Percentiles rank a stretch among this genome's conserved stretches.
phyloP scores from a whole-genome alignment of 2,888 invertebrate species.

The Scaptomyza parva region DNA sequence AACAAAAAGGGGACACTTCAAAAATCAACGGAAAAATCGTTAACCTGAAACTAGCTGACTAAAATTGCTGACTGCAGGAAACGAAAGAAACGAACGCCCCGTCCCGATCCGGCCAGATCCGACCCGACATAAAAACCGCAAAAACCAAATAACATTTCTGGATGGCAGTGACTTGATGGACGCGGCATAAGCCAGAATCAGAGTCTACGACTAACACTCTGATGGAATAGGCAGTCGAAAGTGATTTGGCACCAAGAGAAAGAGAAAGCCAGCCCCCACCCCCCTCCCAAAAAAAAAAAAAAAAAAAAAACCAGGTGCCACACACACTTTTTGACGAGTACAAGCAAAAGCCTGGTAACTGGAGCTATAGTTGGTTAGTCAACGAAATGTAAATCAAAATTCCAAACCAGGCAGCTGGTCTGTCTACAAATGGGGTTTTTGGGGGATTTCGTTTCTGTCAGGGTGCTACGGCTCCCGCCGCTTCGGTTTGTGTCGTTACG shows the following conservation, averaged over 20 bases:
- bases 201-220: constrained; percentile 21
- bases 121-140: constrained; percentile 66
- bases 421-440: neutral
- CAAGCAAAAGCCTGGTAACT: constrained; percentile 48
- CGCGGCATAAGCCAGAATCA: constrained; percentile 43
- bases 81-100: constrained; percentile 39
- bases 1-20: constrained; percentile 5
- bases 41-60: constrained; percentile 56
- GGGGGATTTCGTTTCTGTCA: neutral
- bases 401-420: constrained; percentile 46
- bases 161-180: constrained; percentile 57
- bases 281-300: neutral
- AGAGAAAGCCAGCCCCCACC: too few relatives aligned
- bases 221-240: constrained; percentile 60
- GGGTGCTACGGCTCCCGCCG: constrained; percentile 2
- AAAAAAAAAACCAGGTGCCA: constrained; percentile 14
- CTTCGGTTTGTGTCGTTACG: constrained; percentile 17
- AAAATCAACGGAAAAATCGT: constrained; percentile 30
- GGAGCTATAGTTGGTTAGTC: constrained; percentile 61
- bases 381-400: constrained; percentile 77
- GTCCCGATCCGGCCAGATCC: too few relatives aligned
- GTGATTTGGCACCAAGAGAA: constrained; percentile 47
- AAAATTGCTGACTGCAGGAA: constrained; percentile 68
- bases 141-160: constrained; percentile 72
- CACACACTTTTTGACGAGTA: constrained; percentile 28